phyloP scores from a whole-genome alignment of 2,113 vertebrate species.

The Cyanoramphus novaezelandiae region DNA sequence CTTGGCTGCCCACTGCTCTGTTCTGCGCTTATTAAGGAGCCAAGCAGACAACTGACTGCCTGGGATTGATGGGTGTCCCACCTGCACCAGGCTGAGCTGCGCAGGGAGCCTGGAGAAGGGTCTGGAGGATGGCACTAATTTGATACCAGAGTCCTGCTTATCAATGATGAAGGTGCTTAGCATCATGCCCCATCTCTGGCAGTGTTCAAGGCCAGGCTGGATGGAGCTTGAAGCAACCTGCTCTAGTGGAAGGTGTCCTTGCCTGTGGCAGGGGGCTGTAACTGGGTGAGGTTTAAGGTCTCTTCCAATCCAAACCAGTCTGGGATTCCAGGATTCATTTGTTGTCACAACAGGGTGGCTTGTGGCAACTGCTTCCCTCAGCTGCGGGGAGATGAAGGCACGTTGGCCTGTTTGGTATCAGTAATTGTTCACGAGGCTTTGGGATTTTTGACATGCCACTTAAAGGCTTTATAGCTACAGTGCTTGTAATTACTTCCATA shows the following conservation, averaged over 20 bases:
- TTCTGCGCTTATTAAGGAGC: not conserved
- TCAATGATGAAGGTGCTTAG: not conserved
- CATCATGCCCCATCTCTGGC: not conserved
- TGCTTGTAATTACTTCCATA: not conserved
- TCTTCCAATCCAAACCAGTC: not conserved
- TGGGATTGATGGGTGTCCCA: not conserved
- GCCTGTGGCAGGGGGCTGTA: not conserved
- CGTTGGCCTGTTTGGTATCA: not conserved
- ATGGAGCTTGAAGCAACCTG: not conserved
- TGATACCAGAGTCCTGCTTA: not conserved
- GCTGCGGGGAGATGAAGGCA: not conserved
- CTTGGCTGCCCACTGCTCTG: not conserved
- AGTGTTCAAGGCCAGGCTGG: not conserved
- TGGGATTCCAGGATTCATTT: not conserved
- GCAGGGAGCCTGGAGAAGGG: not conserved
- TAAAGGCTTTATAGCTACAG: not conserved
- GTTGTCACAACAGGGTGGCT: not conserved
- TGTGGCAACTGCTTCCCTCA: not conserved
- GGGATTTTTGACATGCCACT: not conserved
- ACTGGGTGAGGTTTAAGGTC: not conserved
- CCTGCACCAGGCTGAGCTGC: not conserved
- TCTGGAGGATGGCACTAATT: not conserved
- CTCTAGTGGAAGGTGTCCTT: not conserved
- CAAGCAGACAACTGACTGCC: fast-evolving
- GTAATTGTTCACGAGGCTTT: not conserved